Base-by-base conservation (phyloP, 2,113 vertebrate species). In the Sceloporus tristichus region DNA sequence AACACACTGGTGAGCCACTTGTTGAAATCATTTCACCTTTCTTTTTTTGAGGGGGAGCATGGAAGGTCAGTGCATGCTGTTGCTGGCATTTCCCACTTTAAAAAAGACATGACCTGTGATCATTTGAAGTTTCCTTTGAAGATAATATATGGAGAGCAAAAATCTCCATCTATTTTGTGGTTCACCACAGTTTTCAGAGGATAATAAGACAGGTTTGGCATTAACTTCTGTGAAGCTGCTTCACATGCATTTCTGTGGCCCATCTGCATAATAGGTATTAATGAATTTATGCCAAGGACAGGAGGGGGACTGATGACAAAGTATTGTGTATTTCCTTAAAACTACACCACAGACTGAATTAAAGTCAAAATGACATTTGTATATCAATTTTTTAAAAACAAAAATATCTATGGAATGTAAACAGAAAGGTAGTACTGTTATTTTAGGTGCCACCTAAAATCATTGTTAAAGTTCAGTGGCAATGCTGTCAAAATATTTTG, bases 101-200 rank as follows among this genome's bases (percentile, higher is more conserved):
- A 75, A 19, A 77, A 80, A 73, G 83, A 40, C 91, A 82, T 82
- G 34, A 91, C 93, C 86, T 78, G 62, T 0, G 0, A 88, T 82
- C 27, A 71, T 10, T 71, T 89, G 27, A 91, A 70, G 71, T 23
- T 90, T 48, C 65, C 84, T 94, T 93, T 89, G 94, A 93, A 95
- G 88, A 65, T 92, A 94, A 75, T 90, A 94, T 92, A 85, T 88
- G 89, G 81, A 92, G 73, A 56, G 86, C 65, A 9, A 87, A 87
- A 6, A 75, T 92, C 87, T 90, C 87, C 79, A 16, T 62, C 91
- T 34, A 89, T 10, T 87, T 91, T 54, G 66, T 92, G 84, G 84
- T 87, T 94, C 85, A 91, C 85, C 89, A 80, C 7, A 87, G 84
- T 75, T 59, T 93, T 21, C 66, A 80, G 73, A 76, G 95, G 89